Base-by-base conservation (phyloP, 1,140 invertebrate species). In the Drosophila seguyi region DNA sequence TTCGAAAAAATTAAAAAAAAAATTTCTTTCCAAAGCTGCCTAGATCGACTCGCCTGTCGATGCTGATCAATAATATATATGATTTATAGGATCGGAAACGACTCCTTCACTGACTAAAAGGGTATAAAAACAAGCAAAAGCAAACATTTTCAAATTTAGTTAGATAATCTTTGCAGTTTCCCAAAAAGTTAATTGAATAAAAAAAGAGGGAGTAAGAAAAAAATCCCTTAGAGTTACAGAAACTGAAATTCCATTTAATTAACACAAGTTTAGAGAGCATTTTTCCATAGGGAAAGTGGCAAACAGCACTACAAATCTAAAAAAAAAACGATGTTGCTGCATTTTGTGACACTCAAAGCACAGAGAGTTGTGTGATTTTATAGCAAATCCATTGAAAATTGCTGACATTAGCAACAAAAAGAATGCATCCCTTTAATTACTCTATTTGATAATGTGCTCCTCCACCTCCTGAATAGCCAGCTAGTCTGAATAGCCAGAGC, bases 381-480 rank as follows among this genome's bases (percentile, higher is more conserved):
- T 8, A 13, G 31, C 18, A 61, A 52, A 31, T 18, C 45, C 59
- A 38, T 38, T 60, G 18, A 25, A 44, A 18, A 5, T 4, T 14
- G 36, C 6, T 14, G 6, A 34, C 25, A 7, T n/a, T 22, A 18
- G 42, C 57, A 41, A 45, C 20, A 22, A 22, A 7, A 3, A n/a
- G n/a, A 62, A 41, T 63, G 22, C 41, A 66, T 36, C n/a, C 61
- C 27, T 34, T 67, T 50, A 42, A 69, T 69, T 66, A 69, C 45
- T 38, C 25, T 27, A 27, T 65, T 27, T 62, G 47, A 53, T 66
- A 53, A 53, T 36, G 31, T 67, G 25, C 22, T 25, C 22, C 38
- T 25, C n/a, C n/a, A n/a, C 29, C 10, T 39, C 18, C 36, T 6
- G 36, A 29, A 29, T 8, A 29, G 6, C 27, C 8, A 29, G 27